A percentile compares a stretch with the other conserved stretches of the same genome.
These are phyloP conservation scores for Athene cunicularia DNA, from an alignment of 2,113 vertebrate genomes.

Conservation along the genomic window DNA sequence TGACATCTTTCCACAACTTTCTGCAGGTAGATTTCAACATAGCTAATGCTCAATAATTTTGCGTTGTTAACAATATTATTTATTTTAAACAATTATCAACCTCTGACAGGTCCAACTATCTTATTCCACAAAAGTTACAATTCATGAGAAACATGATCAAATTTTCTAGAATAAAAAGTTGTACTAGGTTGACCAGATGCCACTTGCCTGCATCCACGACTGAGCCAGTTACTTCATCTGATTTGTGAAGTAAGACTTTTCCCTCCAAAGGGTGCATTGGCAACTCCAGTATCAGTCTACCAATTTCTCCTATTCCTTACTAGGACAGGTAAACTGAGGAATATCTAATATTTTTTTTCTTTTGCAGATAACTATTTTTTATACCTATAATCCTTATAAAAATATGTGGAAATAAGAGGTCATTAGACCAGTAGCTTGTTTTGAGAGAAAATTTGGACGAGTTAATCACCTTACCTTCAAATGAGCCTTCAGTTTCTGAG, in stretches of 20 bases:
- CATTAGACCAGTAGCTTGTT: not conserved
- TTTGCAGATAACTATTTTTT: not conserved
- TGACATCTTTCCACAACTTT: not conserved
- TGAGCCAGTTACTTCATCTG: not conserved
- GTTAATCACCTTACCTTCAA: not conserved
- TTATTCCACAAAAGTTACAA: not conserved
- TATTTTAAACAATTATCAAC: not conserved
- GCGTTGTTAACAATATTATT: not conserved
- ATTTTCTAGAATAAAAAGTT: not conserved
- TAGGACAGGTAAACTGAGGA: not conserved
- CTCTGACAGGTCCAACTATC: not conserved
- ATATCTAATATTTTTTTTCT: not conserved
- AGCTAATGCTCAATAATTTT: not conserved
- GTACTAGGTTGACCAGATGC: not conserved
- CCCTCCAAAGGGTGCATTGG: not conserved
- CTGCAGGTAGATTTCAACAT: not conserved
- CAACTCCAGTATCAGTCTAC: not conserved
- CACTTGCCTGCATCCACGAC: not conserved
- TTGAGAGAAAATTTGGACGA: not conserved
- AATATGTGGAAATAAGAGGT: not conserved
- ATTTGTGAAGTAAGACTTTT: not conserved
- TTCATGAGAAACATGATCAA: accelerated
- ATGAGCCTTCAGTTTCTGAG: not conserved
- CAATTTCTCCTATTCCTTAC: not conserved
- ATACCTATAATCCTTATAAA: not conserved